Evolutionary conservation across 1,140 invertebrate species (phyloP).

Genomic region (Drosophila fuyamai): DNA sequence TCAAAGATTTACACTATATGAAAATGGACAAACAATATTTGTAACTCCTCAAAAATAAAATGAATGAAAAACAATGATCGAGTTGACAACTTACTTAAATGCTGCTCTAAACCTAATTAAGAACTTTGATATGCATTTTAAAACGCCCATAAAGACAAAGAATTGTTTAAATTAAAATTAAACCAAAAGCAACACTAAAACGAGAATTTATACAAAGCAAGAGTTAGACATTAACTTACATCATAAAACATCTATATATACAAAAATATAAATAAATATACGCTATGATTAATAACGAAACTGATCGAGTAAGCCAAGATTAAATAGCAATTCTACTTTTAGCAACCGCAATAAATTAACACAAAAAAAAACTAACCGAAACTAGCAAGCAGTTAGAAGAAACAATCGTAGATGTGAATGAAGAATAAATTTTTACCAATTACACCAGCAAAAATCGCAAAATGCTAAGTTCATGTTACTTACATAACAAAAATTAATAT

Average conservation of each 20-base stretch:
- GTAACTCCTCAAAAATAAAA: conserved; percentile 43
- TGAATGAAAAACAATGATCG: conserved; percentile 26
- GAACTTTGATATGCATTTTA: conserved; percentile 82
- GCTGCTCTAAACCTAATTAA: conserved; percentile 51
- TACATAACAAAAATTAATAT: conserved; percentile 40
- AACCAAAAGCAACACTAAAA: conserved; percentile 51
- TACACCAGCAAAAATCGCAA: conserved; percentile 12
- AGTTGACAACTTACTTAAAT: conserved; percentile 46
- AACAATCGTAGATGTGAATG: conserved; percentile 14
- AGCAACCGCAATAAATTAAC: conserved; percentile 42
- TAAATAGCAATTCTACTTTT: conserved; percentile 53
- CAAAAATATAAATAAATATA: conserved; percentile 48
- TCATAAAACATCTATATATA: conserved; percentile 57
- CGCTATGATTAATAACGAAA: conserved; percentile 46
- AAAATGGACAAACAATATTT: conserved; percentile 49
- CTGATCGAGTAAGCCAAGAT: conserved; percentile 45
- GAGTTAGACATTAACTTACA: conserved; percentile 68
- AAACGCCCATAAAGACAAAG: conserved; percentile 65
- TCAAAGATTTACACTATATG: conserved; percentile 47
- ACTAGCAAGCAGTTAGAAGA: conserved; percentile 39
- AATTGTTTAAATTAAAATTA: conserved; percentile 45
- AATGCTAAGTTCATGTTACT: conserved; percentile 37
- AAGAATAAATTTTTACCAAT: conserved; percentile 44
- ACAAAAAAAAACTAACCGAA: conserved; percentile 27
- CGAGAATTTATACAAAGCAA: conserved; percentile 79